Percentiles rank a stretch among this genome's conserved stretches.
These are phyloP conservation scores for Willowsia nigromaculata DNA, from an alignment of 2,888 invertebrate species.

Conservation along the genomic window DNA sequence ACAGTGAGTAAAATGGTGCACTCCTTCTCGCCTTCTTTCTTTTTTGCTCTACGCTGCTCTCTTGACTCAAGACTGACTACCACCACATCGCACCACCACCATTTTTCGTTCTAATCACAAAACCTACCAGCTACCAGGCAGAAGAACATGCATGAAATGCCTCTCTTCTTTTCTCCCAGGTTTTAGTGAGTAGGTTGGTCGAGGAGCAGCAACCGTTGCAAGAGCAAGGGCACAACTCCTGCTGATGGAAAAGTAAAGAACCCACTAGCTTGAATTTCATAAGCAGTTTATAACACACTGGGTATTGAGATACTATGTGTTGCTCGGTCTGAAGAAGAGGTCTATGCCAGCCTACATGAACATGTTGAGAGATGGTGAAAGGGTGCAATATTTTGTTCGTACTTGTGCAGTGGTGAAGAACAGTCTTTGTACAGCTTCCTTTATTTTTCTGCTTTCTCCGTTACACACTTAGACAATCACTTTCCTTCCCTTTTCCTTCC, in stretches of 20 bases:
- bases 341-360: neutral
- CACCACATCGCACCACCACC: neutral
- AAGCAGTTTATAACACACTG: too few relatives aligned
- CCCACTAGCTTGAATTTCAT: too few relatives aligned
- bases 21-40: neutral
- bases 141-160: neutral
- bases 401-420: neutral
- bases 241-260: neutral
- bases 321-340: neutral
- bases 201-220: constrained; percentile 3
- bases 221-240: neutral
- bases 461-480: neutral
- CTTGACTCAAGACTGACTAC: neutral
- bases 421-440: neutral
- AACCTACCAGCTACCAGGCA: neutral
- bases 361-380: neutral
- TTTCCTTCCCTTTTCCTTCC: neutral
- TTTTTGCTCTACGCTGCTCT: neutral
- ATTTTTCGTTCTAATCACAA: neutral
- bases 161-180: neutral
- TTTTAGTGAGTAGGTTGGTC: neutral
- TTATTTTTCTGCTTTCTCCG: neutral
- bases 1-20: too few relatives aligned
- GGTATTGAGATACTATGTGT: neutral
- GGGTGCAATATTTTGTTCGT: neutral